A percentile compares a stretch with the other conserved stretches of the same genome.
Evolutionary conservation across 2,888 invertebrate species (phyloP).

Genomic region (Dasysyrphus tricinctus): DNA sequence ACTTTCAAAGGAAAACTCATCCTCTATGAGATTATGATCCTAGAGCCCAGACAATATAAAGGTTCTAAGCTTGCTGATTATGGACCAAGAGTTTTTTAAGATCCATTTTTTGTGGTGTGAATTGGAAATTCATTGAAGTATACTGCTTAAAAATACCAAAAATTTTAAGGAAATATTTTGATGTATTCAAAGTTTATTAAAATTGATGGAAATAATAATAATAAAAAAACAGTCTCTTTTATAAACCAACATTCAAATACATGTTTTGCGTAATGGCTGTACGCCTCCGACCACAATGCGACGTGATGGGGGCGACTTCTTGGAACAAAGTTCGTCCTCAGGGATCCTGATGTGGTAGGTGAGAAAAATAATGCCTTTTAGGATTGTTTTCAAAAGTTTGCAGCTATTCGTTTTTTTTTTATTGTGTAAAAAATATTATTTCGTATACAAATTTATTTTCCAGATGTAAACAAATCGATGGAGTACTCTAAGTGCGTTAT

Average conservation of each 20-base stretch:
- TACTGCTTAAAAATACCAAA: slow-evolving; percentile 54
- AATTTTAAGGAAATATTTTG: slow-evolving; percentile 51
- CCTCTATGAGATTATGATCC: background rate
- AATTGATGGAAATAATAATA: slow-evolving; percentile 21
- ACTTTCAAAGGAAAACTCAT: slow-evolving; percentile 35
- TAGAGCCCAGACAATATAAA: slow-evolving; percentile 17
- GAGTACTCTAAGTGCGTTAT: background rate
- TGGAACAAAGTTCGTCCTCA: background rate
- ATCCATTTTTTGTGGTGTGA: slow-evolving; percentile 43
- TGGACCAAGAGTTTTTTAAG: slow-evolving; percentile 9
- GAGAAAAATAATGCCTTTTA: slow-evolving; percentile 7
- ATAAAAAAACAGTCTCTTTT: slow-evolving; percentile 3
- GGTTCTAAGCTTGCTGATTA: background rate
- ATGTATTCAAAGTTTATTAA: slow-evolving; percentile 61
- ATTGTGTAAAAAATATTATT: background rate
- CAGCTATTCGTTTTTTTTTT: background rate
- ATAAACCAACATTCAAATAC: background rate
- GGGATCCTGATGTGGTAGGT: background rate
- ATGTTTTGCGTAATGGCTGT: background rate
- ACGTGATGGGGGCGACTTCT: background rate
- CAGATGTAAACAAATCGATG: slow-evolving; percentile 4
- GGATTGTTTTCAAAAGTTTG: slow-evolving; percentile 27
- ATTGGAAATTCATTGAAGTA: slow-evolving; percentile 60
- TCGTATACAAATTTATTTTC: slow-evolving; percentile 21
- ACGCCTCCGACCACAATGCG: background rate